phyloP scores from a whole-genome alignment of 35 echinoderm and acorn worm genomes.

The Chiridota heheva region DNA sequence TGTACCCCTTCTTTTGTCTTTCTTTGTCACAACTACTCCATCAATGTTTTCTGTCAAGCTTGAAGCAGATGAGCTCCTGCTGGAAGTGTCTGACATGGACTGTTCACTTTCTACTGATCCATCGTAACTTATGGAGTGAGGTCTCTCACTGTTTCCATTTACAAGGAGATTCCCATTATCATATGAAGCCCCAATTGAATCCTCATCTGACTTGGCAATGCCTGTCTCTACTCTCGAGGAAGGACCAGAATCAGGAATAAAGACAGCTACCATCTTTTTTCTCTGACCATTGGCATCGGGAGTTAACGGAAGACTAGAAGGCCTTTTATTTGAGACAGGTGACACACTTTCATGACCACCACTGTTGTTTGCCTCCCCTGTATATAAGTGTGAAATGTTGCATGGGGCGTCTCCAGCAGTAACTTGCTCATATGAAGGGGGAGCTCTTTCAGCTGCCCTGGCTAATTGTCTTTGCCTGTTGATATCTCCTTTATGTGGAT shows the following conservation, averaged over 20 bases:
- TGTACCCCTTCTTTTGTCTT: conserved; percentile 38
- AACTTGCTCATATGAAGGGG: conserved; percentile 19
- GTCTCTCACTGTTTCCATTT: conserved; percentile 14
- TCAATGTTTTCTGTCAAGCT: conserved; percentile 44
- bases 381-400: not conserved
- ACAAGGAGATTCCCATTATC: too few relatives aligned
- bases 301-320: conserved; percentile 71
- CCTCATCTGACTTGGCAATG: conserved; percentile 63
- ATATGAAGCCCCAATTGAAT: conserved; percentile 4
- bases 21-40: not conserved
- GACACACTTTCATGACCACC: not conserved
- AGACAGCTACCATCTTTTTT: conserved; percentile 92
- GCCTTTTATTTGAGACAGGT: conserved; percentile 51
- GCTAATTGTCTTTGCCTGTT: conserved; percentile 79
- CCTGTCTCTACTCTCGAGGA: conserved; percentile 88
- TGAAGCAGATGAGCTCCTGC: conserved; percentile 24
- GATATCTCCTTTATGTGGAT: conserved; percentile 58
- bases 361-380: not conserved
- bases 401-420: conserved; percentile 8
- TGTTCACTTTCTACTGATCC: conserved; percentile 38
- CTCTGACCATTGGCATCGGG: conserved; percentile 67
- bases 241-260: conserved; percentile 83
- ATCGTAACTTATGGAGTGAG: conserved; percentile 32
- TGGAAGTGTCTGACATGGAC: conserved; percentile 45
- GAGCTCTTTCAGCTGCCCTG: conserved; percentile 30